These are phyloP conservation scores for Bos indicus DNA, from an alignment of 2,113 vertebrate genomes.

Conservation along the genomic window DNA sequence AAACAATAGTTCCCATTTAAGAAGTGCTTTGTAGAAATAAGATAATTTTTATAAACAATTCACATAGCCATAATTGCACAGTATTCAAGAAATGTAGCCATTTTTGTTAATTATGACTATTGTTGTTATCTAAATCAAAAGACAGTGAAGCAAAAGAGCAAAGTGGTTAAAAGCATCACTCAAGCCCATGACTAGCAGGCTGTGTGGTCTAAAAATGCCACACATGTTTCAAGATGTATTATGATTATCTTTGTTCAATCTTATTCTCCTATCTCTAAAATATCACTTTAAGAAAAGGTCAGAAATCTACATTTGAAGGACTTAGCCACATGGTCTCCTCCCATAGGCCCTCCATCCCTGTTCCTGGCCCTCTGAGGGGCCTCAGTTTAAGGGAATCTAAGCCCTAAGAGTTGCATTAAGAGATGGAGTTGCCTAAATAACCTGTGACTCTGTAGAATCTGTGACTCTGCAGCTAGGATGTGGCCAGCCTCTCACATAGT, in stretches of 20 bases:
- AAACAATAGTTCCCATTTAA: not conserved
- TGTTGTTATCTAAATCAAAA: not conserved
- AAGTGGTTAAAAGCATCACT: not conserved
- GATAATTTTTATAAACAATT: not conserved
- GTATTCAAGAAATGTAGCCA: not conserved
- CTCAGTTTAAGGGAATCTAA: not conserved
- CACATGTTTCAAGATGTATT: not conserved
- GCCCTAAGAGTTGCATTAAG: not conserved
- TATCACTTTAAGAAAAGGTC: not conserved
- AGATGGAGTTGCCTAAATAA: not conserved
- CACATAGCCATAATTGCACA: not conserved
- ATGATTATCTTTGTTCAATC: not conserved
- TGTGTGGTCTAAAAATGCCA: not conserved
- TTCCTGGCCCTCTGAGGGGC: not conserved
- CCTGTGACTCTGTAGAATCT: not conserved
- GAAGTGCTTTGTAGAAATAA: not conserved
- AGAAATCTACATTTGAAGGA: not conserved
- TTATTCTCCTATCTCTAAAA: not conserved
- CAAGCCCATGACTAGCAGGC: not conserved
- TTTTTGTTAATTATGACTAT: not conserved
- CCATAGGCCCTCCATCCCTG: not conserved
- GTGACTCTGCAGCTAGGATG: not conserved
- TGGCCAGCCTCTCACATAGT: not conserved
- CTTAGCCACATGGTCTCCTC: not conserved
- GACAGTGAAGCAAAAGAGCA: not conserved